phyloP scores from a whole-genome alignment of 2,888 invertebrate genomes.

The Allolobophora icterica region DNA sequence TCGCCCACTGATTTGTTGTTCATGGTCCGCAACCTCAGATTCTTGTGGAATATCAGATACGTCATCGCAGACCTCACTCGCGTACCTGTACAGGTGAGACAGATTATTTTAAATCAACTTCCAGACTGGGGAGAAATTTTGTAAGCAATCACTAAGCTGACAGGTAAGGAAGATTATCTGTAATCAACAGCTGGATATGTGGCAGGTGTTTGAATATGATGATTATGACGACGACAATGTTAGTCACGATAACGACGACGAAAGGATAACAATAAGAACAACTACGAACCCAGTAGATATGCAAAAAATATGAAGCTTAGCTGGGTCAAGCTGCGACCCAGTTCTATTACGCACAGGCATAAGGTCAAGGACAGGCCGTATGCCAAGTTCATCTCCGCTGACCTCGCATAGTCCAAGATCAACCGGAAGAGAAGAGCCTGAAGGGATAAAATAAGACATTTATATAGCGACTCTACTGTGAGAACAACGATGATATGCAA shows the following conservation, averaged over 20 bases:
- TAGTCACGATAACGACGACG: neutral
- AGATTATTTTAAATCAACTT: neutral
- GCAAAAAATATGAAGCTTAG: constrained; percentile 69
- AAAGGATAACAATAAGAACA: neutral
- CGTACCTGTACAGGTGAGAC: constrained; percentile 54
- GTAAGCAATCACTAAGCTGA: too few relatives aligned
- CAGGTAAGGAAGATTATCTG: too few relatives aligned
- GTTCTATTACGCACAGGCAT: constrained; percentile 66
- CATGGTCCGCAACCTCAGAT: constrained; percentile 64
- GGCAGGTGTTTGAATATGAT: neutral
- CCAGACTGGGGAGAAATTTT: too few relatives aligned
- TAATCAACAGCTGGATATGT: neutral
- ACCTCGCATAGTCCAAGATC: constrained; percentile 53
- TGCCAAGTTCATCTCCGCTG: constrained; percentile 61
- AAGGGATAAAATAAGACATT: neutral
- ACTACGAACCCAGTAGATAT: constrained; percentile 62
- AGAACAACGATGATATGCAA: neutral
- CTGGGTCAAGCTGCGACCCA: constrained; percentile 66
- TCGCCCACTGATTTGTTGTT: constrained; percentile 68
- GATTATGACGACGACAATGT: neutral
- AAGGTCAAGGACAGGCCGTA: constrained; percentile 68
- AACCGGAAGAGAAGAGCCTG: constrained; percentile 56
- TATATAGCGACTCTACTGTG: neutral
- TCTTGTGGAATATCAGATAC: constrained; percentile 65
- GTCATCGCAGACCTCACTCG: constrained; percentile 64